A percentile compares a stretch with the other conserved stretches of the same genome.
Conservation (phyloP, 2,797 vertebrate species). For the Pipistrellus kuhlii region DNA sequence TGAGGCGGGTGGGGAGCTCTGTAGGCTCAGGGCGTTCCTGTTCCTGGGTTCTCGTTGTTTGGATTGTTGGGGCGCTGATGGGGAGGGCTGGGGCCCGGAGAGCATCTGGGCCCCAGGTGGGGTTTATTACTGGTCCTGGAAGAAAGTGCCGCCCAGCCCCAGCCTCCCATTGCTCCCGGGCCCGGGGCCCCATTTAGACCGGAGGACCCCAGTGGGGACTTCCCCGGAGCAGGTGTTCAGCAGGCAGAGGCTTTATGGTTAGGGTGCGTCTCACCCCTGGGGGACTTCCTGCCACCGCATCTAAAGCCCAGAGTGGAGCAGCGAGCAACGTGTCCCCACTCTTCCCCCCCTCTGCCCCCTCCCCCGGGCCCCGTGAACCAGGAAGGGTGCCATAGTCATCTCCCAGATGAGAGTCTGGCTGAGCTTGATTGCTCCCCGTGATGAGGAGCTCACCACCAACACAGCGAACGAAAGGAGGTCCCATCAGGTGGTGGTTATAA, state of each 20-base stretch:
- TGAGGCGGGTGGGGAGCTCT: accelerated
- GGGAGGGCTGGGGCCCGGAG: background rate
- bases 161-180: background rate
- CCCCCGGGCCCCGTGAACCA: background rate
- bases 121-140: background rate
- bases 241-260: background rate
- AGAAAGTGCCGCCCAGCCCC: background rate
- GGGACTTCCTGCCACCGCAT: background rate
- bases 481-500: background rate
- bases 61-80: background rate
- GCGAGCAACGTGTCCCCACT: background rate
- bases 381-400: background rate
- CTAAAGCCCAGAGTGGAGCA: background rate
- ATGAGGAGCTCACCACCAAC: background rate
- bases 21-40: background rate
- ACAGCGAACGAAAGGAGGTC: background rate
- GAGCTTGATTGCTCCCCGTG: background rate
- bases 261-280: background rate
- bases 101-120: background rate
- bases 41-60: background rate
- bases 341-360: accelerated
- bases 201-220: background rate
- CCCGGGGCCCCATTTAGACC: background rate
- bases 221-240: background rate
- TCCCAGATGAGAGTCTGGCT: background rate